phyloP scores from a whole-genome alignment of 2,888 invertebrate species.

The Nephrotoma flavescens region DNA sequence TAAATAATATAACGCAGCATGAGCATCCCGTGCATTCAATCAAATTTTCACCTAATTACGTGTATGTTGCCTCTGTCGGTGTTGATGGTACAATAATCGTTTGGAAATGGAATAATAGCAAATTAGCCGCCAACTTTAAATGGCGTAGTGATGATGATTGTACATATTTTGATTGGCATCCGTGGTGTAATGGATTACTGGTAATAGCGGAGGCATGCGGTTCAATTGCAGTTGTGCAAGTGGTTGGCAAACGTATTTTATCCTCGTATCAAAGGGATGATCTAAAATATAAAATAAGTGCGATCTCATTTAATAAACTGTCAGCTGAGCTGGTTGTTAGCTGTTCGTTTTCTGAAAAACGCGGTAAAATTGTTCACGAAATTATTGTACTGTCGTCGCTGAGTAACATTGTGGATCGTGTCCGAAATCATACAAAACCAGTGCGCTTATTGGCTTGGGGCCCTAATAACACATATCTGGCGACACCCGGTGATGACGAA shows the following conservation, averaged over 20 bases:
- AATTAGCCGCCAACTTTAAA: slow-evolving; percentile 12
- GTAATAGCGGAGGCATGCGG: slow-evolving; percentile 13
- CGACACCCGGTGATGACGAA: slow-evolving; percentile 30
- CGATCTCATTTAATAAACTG: slow-evolving; percentile 28
- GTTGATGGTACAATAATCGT: slow-evolving; percentile 21
- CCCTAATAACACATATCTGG: slow-evolving; percentile 24
- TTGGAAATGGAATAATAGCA: slow-evolving; percentile 18
- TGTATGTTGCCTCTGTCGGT: slow-evolving; percentile 25
- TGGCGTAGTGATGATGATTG: not conserved
- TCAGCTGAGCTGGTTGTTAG: slow-evolving; percentile 33
- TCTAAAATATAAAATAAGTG: slow-evolving; percentile 21
- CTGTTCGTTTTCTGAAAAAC: slow-evolving; percentile 13
- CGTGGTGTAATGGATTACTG: slow-evolving; percentile 22
- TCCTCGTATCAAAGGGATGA: slow-evolving; percentile 25
- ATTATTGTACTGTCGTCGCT: slow-evolving; percentile 28
- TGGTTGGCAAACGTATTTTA: slow-evolving; percentile 22
- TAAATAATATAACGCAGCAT: not conserved
- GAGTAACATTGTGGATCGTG: slow-evolving; percentile 25
- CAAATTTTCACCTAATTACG: slow-evolving; percentile 23
- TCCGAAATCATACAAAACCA: slow-evolving; percentile 20
- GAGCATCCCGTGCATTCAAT: slow-evolving; percentile 17
- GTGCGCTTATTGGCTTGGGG: slow-evolving; percentile 27
- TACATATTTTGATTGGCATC: slow-evolving; percentile 32
- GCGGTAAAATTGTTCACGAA: slow-evolving; percentile 12
- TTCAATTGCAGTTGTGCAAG: slow-evolving; percentile 23